Evolutionary conservation across 2,888 invertebrate genomes (phyloP).

Genomic region (Deilephila elpenor): DNA sequence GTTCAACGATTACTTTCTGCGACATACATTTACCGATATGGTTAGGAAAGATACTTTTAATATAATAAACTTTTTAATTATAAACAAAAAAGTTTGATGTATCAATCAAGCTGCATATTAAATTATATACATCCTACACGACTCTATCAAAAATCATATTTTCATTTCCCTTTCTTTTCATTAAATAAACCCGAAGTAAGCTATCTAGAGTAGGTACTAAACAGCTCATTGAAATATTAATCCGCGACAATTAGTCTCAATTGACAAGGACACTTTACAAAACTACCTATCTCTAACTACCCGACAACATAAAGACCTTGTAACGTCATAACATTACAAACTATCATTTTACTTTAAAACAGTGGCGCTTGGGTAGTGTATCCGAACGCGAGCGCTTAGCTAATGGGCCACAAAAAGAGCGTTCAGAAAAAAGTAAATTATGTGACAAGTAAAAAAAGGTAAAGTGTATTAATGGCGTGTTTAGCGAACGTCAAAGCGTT

Average conservation of each 20-base stretch:
- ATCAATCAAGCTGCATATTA: too few relatives aligned
- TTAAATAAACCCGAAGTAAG: neutral
- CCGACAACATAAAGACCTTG: neutral
- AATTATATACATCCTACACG: too few relatives aligned
- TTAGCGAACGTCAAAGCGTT: slow-evolving; percentile 79
- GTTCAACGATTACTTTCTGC: neutral
- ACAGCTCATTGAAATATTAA: neutral
- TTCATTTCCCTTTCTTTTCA: too few relatives aligned
- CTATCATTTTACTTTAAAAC: slow-evolving; percentile 45
- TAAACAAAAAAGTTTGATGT: too few relatives aligned
- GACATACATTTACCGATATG: neutral
- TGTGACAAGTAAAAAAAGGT: slow-evolving; percentile 79
- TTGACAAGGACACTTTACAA: neutral
- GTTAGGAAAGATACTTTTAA: neutral
- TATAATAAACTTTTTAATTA: too few relatives aligned
- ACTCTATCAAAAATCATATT: neutral
- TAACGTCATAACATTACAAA: slow-evolving; percentile 29
- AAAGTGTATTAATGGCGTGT: slow-evolving; percentile 82
- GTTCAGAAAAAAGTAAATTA: slow-evolving; percentile 73
- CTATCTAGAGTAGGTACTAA: neutral
- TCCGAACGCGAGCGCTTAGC: slow-evolving; percentile 75
- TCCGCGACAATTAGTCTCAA: neutral
- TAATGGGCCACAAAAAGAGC: slow-evolving; percentile 76
- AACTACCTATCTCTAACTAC: neutral
- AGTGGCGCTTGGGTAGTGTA: slow-evolving; percentile 69